These are phyloP conservation scores for Styela clava DNA, from an alignment of 23 tunicate genomes.

Conservation along the genomic window DNA sequence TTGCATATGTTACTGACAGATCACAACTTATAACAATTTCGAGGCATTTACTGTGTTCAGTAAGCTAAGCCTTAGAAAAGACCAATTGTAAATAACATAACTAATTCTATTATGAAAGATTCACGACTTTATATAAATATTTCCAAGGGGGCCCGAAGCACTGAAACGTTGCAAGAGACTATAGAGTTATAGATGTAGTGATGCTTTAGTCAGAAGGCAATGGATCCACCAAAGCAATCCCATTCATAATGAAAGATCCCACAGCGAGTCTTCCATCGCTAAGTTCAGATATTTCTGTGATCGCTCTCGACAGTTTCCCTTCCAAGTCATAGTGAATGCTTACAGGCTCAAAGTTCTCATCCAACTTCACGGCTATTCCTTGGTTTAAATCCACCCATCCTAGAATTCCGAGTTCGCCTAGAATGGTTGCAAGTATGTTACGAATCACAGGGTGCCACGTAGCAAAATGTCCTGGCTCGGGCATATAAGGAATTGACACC, in stretches of 20 bases:
- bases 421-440: background rate
- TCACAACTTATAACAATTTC: too few relatives aligned
- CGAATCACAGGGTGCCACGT: background rate
- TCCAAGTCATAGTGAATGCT: background rate
- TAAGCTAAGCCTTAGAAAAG: too few relatives aligned
- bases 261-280: background rate
- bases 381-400: background rate
- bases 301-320: background rate
- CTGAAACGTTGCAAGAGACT: too few relatives aligned
- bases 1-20: too few relatives aligned
- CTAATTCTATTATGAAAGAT: too few relatives aligned
- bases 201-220: too few relatives aligned
- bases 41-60: too few relatives aligned
- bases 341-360: background rate
- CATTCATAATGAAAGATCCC: background rate
- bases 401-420: background rate
- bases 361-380: background rate
- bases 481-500: background rate
- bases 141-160: too few relatives aligned
- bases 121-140: too few relatives aligned
- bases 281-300: background rate
- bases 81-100: too few relatives aligned
- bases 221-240: background rate
- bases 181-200: too few relatives aligned
- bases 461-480: background rate